Evolutionary conservation across 2,113 vertebrate species (phyloP), one percentile per base, ranked within the genome.

Genomic region (Triplophysa dalaica): DNA sequence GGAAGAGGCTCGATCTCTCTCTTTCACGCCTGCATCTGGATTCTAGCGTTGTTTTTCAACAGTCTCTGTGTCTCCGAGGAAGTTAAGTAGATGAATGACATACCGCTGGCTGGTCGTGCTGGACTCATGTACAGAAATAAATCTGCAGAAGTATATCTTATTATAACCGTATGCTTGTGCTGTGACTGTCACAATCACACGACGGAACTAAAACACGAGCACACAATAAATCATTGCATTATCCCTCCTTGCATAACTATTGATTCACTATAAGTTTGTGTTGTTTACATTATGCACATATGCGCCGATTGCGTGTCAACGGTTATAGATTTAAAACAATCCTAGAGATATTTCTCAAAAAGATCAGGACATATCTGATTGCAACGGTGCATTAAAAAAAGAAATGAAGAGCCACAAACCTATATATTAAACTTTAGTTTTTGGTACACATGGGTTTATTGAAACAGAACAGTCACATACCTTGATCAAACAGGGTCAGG

Each of bases 1-100:
- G 58, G 16, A 17, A 10, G 2, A 70, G 43, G 10, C 13, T 54
- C 72, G 64, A 6, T 81, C 26, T 11, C 13, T 63, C 29, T 60
- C 43, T 50, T 33, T 74, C 54, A 58, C 45, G 67, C n/a, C 12
- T 65, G 81, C 88, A 92, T 92, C 90, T 93, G 90, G 84, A 90
- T 92, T 88, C 80, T 78, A 90, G 92, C 87, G 87, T 72, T 72
- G 75, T 69, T 87, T 84, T 86, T 70, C 24, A 50, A 33, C 52
- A 24, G 52, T 73, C 38, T 24, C 64, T 70, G 56, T 29, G 12
- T 80, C 72, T 61, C 65, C 66, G 84, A 87, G 89, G 89, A 90
- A 90, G 79, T 83, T 24, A 82, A 82, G 86, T 70, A 79, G 81
- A 85, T 81, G 79, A 81, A 62, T 77, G 80, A 85, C 86, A 80